Conservation (phyloP, 2,797 vertebrate genomes). For the Sebastes trivittatus region DNA sequence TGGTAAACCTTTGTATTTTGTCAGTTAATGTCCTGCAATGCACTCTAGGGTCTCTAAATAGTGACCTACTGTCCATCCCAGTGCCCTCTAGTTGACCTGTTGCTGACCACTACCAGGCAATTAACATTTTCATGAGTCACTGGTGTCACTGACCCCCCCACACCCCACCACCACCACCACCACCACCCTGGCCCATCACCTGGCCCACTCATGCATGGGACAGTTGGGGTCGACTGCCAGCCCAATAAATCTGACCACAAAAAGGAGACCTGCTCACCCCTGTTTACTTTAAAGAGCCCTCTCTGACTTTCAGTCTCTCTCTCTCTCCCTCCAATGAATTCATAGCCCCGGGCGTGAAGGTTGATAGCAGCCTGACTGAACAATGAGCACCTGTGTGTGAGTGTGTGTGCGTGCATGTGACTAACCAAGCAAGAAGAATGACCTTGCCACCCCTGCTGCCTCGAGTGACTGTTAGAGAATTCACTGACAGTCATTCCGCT, state of each 20-base stretch:
- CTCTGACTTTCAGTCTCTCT: slow-evolving; percentile 50
- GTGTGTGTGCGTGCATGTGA: slow-evolving; percentile 41
- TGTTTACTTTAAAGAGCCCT: slow-evolving; percentile 87
- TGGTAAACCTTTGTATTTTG: not conserved
- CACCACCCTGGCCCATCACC: slow-evolving; percentile 68
- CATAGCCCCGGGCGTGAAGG: slow-evolving; percentile 84
- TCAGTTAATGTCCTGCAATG: not conserved
- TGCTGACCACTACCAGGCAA: slow-evolving; percentile 64
- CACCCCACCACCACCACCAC: not conserved
- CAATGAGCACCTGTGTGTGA: slow-evolving; percentile 80
- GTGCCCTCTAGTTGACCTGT: slow-evolving; percentile 66
- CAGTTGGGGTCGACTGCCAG: slow-evolving; percentile 71
- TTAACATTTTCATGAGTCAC: slow-evolving; percentile 72
- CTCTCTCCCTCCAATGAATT: slow-evolving; percentile 82
- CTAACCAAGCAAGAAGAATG: slow-evolving; percentile 64
- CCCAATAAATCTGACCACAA: slow-evolving; percentile 86
- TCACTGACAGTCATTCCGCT: slow-evolving; percentile 25
- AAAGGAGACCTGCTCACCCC: slow-evolving; percentile 74
- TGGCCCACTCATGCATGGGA: slow-evolving; percentile 79
- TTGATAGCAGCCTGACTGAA: slow-evolving; percentile 85
- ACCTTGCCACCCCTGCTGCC: slow-evolving; percentile 70
- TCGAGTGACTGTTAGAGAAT: slow-evolving; percentile 44
- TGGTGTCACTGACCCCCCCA: slow-evolving; percentile 68
- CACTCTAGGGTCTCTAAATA: slow-evolving; percentile 9
- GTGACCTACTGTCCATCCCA: slow-evolving; percentile 16